Percentiles rank a stretch among this genome's conserved stretches.
Conservation (phyloP, 2,888 invertebrate genomes). For the Dryobota labecula region DNA sequence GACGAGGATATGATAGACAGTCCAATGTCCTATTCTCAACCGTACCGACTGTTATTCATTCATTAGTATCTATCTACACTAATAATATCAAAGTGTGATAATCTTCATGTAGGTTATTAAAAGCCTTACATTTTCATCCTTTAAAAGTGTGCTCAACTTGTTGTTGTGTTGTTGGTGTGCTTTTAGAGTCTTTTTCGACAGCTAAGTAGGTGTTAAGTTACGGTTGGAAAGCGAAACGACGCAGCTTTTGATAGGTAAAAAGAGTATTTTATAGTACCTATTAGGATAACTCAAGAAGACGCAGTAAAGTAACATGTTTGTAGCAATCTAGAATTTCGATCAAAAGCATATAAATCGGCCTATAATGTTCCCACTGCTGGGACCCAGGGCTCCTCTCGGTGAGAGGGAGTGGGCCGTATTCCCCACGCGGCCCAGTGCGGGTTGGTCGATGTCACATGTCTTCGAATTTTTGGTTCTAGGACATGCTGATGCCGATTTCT, state of each 20-base stretch:
- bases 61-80: not conserved
- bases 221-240: constrained; percentile 1
- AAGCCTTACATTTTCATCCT: constrained; percentile 8
- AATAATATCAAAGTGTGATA: constrained; percentile 21
- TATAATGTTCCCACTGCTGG: no score
- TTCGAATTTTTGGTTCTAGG: no score
- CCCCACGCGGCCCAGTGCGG: no score
- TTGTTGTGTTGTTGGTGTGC: no score
- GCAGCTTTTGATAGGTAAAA: not conserved
- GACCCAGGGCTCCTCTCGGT: no score
- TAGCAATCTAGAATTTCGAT: not conserved
- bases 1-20: not conserved
- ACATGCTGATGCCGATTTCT: no score
- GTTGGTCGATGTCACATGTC: no score
- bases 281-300: not conserved
- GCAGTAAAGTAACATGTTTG: not conserved
- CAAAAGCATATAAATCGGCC: no score
- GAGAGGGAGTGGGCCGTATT: no score
- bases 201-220: constrained; percentile 6
- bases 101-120: constrained; percentile 18
- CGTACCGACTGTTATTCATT: not conserved
- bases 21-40: not conserved
- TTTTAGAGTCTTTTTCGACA: constrained; percentile 8
- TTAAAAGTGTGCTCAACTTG: no score
- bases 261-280: not conserved